Percentiles rank a stretch among this genome's conserved stretches.
phyloP scores from a whole-genome alignment of 2,888 invertebrate genomes.

The Leucophenga montana region DNA sequence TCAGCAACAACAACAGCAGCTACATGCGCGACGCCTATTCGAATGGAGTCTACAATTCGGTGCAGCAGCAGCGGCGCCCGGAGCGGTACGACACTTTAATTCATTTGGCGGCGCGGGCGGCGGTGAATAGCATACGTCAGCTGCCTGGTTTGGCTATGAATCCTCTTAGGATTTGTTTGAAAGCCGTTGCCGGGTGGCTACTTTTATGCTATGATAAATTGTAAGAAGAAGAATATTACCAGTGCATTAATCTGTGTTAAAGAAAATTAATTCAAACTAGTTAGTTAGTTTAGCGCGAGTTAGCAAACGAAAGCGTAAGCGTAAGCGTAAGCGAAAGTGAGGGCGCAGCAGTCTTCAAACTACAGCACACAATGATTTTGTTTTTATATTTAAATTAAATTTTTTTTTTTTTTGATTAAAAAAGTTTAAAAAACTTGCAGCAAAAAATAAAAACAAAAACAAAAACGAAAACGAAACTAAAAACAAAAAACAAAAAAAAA shows the following conservation, averaged over 20 bases:
- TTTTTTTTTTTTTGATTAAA: conserved; percentile 39
- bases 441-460: conserved; percentile 28
- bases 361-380: conserved; percentile 24
- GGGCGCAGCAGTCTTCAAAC: conserved; percentile 9
- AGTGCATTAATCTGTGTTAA: conserved; percentile 72
- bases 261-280: conserved; percentile 15
- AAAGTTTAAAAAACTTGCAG: conserved; percentile 56
- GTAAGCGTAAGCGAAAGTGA: background rate
- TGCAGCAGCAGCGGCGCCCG: conserved; percentile 71
- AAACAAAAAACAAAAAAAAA: conserved; percentile 39
- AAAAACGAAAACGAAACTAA: conserved; percentile 37
- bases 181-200: background rate
- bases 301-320: background rate
- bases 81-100: conserved; percentile 72
- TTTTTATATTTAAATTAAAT: conserved; percentile 41
- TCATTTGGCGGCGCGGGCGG: conserved; percentile 72
- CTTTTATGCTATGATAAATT: background rate
- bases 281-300: background rate
- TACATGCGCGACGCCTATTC: conserved; percentile 73
- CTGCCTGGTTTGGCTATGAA: conserved; percentile 71
- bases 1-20: conserved; percentile 73
- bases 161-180: conserved; percentile 60
- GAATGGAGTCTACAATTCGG: conserved; percentile 74
- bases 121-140: conserved; percentile 73
- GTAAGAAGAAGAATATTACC: conserved; percentile 44